Conservation (phyloP, 2,113 vertebrate species). For the Tachycineta bicolor region DNA sequence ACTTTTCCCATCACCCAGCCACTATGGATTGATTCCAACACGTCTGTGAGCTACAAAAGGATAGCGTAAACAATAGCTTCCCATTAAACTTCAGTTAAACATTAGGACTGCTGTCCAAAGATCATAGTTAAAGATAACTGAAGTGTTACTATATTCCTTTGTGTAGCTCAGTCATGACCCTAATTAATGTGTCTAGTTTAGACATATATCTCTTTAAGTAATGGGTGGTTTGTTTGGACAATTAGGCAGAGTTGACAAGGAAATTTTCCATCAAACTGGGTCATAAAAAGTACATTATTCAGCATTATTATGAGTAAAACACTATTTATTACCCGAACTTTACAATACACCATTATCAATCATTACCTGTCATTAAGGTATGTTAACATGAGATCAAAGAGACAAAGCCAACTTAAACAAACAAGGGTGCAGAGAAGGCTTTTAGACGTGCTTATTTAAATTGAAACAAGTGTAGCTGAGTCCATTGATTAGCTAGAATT, state of each 20-base stretch:
- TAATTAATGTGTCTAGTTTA: slow-evolving; percentile 82
- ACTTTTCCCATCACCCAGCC: neutral
- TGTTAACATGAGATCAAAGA: slow-evolving; percentile 86
- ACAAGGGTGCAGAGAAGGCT: slow-evolving; percentile 70
- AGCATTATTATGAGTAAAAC: slow-evolving; percentile 84
- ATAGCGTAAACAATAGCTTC: slow-evolving; percentile 77
- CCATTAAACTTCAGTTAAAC: slow-evolving; percentile 77
- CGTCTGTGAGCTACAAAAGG: slow-evolving; percentile 43
- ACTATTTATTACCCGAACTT: slow-evolving; percentile 86
- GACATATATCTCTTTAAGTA: slow-evolving; percentile 80
- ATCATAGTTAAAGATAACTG: slow-evolving; percentile 80
- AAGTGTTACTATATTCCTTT: slow-evolving; percentile 81
- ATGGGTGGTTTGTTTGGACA: slow-evolving; percentile 84
- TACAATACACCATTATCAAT: slow-evolving; percentile 83
- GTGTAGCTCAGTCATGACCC: slow-evolving; percentile 80
- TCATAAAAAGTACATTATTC: slow-evolving; percentile 90
- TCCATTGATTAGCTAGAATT: slow-evolving; percentile 63
- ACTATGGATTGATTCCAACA: slow-evolving; percentile 40
- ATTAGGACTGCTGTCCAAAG: slow-evolving; percentile 77
- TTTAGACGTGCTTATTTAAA: slow-evolving; percentile 70
- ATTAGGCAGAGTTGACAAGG: slow-evolving; percentile 81
- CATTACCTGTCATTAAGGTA: slow-evolving; percentile 88
- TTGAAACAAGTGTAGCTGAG: slow-evolving; percentile 52
- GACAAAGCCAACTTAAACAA: slow-evolving; percentile 80
- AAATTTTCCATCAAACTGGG: slow-evolving; percentile 84